Base-by-base conservation (phyloP, 1,140 invertebrate genomes). In the Macrobrachium nipponense region DNA sequence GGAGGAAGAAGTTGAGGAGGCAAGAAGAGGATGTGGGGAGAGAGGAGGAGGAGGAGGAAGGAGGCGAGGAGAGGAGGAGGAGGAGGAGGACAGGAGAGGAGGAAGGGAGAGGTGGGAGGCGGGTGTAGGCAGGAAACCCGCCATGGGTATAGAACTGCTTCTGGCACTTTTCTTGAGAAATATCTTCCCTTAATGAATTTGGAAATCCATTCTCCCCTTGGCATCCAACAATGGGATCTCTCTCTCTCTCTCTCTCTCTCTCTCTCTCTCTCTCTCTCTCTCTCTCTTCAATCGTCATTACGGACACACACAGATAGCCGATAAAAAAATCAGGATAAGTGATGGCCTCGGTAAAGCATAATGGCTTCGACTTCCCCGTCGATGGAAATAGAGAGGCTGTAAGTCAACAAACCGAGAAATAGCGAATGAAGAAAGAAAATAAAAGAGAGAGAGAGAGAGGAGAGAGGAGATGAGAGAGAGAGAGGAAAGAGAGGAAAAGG, bases 161-260 rank as follows among this genome's bases (percentile, higher is more conserved):
- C 18, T 36, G 51, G 79, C 64, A 73, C 0, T 11, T 80, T 51
- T 12, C 7, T 51, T 36, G 27, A 51, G 51, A 51, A 51, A 51
- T 51, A 51, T 51, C 51, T 51, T 51, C 7, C 3, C 51, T 51
- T 51, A 51, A 51, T 51, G 51, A 51, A 51, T 51, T 51, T 51
- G 51, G 51, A 51, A 51, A 51, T 73, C 27, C 70, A 36, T 43
- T 43, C 23, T 43, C 7, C 27, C 70, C 70, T 36, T 17, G 15
- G 23, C 10, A 18, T 36, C 23, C 70, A 36, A n/a, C 70, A 36
- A n/a, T 43, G 18, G 23, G 23, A 23, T 62, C 60, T 62, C 10
- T 62, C 23, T 80, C 60, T 80, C 60, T 81, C 62, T 80, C 60
- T 80, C 62, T 64, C 61, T 80, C 78, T 80, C 23, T 66, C 78